A percentile compares a stretch with the other conserved stretches of the same genome.
Evolutionary conservation across 1,140 invertebrate genomes (phyloP).

Genomic region (Drepana arcuata): DNA sequence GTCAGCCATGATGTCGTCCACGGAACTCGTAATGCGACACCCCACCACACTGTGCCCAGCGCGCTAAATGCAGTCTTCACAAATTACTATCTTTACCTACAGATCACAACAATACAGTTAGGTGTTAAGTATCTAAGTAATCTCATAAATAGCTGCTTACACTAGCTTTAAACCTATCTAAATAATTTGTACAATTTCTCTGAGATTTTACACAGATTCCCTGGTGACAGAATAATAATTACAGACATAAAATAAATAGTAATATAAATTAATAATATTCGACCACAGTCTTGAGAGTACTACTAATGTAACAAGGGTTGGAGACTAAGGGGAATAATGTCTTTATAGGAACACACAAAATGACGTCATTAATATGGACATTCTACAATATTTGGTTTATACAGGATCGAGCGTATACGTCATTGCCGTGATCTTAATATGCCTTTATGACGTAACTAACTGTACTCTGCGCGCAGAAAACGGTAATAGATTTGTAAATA

Average conservation of each 20-base stretch:
- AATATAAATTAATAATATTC: slow-evolving; percentile 59
- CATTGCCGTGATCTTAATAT: too few species aligned
- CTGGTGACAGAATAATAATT: slow-evolving; percentile 44
- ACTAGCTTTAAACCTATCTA: slow-evolving; percentile 50
- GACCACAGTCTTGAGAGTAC: slow-evolving; percentile 60
- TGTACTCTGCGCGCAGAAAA: too few species aligned
- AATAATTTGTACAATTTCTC: slow-evolving; percentile 69
- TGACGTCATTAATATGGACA: slow-evolving; percentile 29
- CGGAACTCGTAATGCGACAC: background rate
- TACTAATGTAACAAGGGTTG: slow-evolving; percentile 41
- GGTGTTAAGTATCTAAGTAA: slow-evolving; percentile 57
- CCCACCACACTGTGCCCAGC: slow-evolving; percentile 29
- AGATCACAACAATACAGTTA: slow-evolving; percentile 62
- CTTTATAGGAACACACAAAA: slow-evolving; percentile 59
- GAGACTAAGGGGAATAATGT: slow-evolving; percentile 45
- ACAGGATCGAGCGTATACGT: too few species aligned
- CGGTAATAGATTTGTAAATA: too few species aligned
- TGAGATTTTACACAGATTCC: slow-evolving; percentile 43
- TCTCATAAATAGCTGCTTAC: slow-evolving; percentile 67
- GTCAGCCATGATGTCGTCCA: slow-evolving; percentile 24
- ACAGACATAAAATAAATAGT: slow-evolving; percentile 66
- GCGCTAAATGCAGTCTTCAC: slow-evolving; percentile 65
- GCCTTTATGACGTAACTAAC: too few species aligned
- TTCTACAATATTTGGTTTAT: slow-evolving; percentile 44
- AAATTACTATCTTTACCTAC: slow-evolving; percentile 43